Conservation (phyloP, 2,113 vertebrate genomes). For the Cololabis saira region DNA sequence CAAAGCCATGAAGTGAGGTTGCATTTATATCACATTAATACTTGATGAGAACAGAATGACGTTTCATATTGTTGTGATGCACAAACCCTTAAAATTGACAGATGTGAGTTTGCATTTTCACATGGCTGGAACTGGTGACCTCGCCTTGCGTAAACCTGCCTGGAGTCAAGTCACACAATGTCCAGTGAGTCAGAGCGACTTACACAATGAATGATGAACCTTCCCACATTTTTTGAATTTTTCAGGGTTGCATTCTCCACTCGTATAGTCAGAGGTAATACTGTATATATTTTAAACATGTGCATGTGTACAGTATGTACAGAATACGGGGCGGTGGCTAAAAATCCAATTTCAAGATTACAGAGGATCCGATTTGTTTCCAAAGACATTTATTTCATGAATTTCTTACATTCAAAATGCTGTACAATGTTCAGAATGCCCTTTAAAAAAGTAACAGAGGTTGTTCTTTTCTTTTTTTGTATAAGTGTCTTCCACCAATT, state of each 20-base stretch:
- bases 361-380: background rate
- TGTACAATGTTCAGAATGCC: background rate
- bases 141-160: background rate
- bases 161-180: background rate
- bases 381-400: constrained; percentile 25
- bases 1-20: no score
- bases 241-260: background rate
- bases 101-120: background rate
- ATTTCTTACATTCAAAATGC: constrained; percentile 27
- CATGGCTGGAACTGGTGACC: background rate
- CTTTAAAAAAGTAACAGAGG: background rate
- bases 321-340: background rate
- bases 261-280: background rate
- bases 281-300: no score
- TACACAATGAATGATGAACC: background rate
- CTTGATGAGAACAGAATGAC: no score
- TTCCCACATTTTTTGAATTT: background rate
- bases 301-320: background rate
- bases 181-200: fast-evolving
- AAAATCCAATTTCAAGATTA: background rate
- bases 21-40: no score
- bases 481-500: constrained; percentile 26
- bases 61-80: no score
- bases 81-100: no score
- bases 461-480: background rate